Percentiles rank a stretch among this genome's conserved stretches.
These are phyloP conservation scores for Rousettus madagascariensis DNA, from an alignment of 2,797 vertebrate genomes.

Conservation along the genomic window DNA sequence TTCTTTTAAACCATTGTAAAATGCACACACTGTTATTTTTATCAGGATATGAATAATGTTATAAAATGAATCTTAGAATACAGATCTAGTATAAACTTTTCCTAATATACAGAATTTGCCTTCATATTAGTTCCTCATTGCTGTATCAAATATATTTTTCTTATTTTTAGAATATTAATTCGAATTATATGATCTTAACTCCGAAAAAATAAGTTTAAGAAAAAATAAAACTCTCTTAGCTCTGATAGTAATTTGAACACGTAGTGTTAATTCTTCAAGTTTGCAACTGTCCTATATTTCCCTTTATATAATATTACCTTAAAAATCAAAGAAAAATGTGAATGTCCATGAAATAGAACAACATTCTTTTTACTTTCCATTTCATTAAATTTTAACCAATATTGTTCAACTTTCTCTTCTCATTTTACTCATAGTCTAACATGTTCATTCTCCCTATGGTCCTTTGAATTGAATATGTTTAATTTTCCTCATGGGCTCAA, in stretches of 20 bases:
- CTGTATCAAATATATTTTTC: neutral
- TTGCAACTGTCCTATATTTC: neutral
- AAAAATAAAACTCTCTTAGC: neutral
- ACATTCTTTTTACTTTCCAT: neutral
- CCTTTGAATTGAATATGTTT: neutral
- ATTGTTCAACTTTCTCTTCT: neutral
- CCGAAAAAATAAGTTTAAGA: constrained; percentile 15
- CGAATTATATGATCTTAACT: neutral
- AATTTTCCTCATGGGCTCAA: neutral
- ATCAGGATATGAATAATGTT: neutral
- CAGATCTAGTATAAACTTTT: neutral
- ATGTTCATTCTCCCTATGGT: neutral
- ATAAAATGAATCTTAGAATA: neutral
- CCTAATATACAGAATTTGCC: neutral
- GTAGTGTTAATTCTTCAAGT: neutral
- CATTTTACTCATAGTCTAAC: neutral
- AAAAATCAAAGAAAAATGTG: neutral
- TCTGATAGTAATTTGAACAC: neutral
- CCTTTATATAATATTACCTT: neutral
- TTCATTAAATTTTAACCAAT: neutral
- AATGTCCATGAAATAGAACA: neutral
- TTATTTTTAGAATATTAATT: neutral
- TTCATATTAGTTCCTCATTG: neutral
- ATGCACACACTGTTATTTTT: neutral
- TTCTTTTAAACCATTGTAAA: neutral